Base-by-base conservation (phyloP, 2,888 invertebrate genomes). In the Sminthurides aquaticus region DNA sequence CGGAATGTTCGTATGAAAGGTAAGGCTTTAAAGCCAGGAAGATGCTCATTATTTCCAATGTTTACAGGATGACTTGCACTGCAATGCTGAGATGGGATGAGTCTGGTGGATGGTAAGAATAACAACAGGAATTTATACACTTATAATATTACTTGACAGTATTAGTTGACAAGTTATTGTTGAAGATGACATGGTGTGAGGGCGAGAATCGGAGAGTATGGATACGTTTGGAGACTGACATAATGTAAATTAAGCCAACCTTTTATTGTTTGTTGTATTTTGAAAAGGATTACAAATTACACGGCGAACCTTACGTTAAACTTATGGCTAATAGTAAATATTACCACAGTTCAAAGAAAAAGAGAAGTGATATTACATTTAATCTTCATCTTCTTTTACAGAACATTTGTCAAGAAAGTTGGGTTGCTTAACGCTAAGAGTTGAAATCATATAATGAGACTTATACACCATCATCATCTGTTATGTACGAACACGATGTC, bases 201-300 rank as follows among this genome's bases (percentile, higher is more conserved):
- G n/a, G n/a, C n/a, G n/a, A n/a, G n/a, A n/a, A n/a, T n/a, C n/a
- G n/a, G n/a, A n/a, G n/a, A n/a, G n/a, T n/a, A n/a, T n/a, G n/a
- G n/a, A n/a, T n/a, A n/a, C n/a, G n/a, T n/a, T n/a, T n/a, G n/a
- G n/a, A n/a, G n/a, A n/a, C 43, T 15, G 15, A 5, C 8, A 34
- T 11, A 34, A 11, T 34, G 43, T 34, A 34, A 34, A 52, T 52
- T 22, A 52, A 52, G 52, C 52, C 52, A 52, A 52, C 52, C 8
- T 20, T 20, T 52, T 52, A 52, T 20, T 52, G 52, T 22, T n/a
- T 52, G 52, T 52, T 52, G 52, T 52, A 52, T 22, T 52, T 20
- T 52, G 52, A 52, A 52, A 52, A 52, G 18, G 20, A 52, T 52
- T 52, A 52, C 52, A 52, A 52, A 52, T 43, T 52, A 52, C 52